Base-by-base conservation (phyloP, 1,140 invertebrate species). In the Ostrea edulis region DNA sequence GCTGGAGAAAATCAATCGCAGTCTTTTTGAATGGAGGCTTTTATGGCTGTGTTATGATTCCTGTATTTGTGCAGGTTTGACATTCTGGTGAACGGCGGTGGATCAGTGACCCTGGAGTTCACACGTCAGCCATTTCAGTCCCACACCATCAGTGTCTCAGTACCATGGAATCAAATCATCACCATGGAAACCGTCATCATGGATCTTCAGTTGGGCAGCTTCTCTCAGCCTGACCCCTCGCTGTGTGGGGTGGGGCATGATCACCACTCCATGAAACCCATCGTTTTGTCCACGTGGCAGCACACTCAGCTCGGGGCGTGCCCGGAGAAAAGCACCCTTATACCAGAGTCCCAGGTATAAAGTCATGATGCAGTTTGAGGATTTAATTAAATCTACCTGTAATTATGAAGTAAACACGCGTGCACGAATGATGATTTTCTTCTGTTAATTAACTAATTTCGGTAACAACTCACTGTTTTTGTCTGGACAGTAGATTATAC, bases 31-130 rank as follows among this genome's bases (percentile, higher is more conserved):
- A 44, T 1, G 35, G 35, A 44, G 5, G 35, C 35, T 44, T 44
- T 44, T 44, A 44, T 44, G 35, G 35, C 1, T 44, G 35, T 44
- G 35, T 44, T 44, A 44, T 44, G 35, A 44, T 22, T 22, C 44
- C 22, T 7, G 9, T 7, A 11, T 22, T 81, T 83, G n/a, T 53
- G 12, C 77, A 99, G 98, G 97, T 99, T 99, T 95, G 98, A 99
- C 95, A 96, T 99, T 8, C 96, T 99, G 92, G 98, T 99, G 20
- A 99, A 99, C 95, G 98, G 99, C 9, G 98, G 98, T 9, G 98
- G 98, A 0, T 98, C 98, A 0, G 98, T 99, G 0, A 99, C 97
- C 0, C 95, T 99, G 17, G 97, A 98, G 93, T 99, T 99, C 93
- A 98, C 98, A 84, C 96, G 98, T 87, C 97, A 97, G 58, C 98